Conservation (phyloP, 2,797 vertebrate genomes). For the Anguilla marmorata region DNA sequence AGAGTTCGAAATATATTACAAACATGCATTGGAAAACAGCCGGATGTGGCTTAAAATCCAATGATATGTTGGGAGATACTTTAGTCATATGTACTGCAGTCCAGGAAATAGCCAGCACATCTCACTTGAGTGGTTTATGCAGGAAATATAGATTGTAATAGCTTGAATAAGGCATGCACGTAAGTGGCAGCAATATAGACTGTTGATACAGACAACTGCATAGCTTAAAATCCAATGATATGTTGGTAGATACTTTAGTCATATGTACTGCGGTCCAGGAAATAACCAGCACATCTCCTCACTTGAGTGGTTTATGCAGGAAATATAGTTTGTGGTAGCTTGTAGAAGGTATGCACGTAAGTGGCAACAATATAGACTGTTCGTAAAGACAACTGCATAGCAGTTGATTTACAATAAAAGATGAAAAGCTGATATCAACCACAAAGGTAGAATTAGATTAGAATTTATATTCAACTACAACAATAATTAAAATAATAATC, state of each 20-base stretch:
- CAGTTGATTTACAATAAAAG: not conserved
- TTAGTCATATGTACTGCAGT: not conserved
- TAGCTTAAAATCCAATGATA: slow-evolving; percentile 26
- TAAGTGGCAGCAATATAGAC: not conserved
- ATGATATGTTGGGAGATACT: slow-evolving; percentile 39
- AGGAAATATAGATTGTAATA: not conserved
- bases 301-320: not conserved
- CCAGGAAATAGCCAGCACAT: not conserved
- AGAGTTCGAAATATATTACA: slow-evolving; percentile 52
- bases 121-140: not conserved
- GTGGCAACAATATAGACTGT: not conserved
- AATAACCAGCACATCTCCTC: not conserved
- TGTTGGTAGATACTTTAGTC: slow-evolving; percentile 29
- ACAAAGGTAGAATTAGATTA: too few species aligned
- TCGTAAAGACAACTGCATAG: not conserved
- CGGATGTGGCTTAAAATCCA: slow-evolving; percentile 1
- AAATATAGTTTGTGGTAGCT: not conserved
- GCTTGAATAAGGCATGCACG: not conserved
- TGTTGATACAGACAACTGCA: not conserved
- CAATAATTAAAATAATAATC: not conserved
- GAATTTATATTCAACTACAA: too few species aligned
- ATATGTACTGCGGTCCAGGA: too few species aligned
- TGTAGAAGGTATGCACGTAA: not conserved
- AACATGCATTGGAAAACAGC: slow-evolving; percentile 38
- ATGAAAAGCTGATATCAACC: slow-evolving; percentile 20